These are phyloP conservation scores for fruit fly (Drosophila melanogaster) DNA, from an alignment of 1,140 invertebrate species.

Conservation along the genomic window DNA sequence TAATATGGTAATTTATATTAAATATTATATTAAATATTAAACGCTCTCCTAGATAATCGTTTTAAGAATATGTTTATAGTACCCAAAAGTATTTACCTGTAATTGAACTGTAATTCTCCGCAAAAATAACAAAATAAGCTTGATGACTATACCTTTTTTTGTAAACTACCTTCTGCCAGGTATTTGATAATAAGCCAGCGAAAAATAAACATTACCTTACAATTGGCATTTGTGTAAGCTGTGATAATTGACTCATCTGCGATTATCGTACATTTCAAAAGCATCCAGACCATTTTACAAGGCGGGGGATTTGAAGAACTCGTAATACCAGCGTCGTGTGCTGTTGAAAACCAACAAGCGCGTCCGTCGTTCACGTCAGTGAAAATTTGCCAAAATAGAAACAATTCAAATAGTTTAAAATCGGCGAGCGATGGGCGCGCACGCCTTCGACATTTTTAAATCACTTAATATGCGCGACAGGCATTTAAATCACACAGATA, in stretches of 20 bases:
- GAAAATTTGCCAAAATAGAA: conserved; percentile 58
- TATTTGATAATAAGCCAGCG: background rate
- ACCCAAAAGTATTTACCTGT: background rate
- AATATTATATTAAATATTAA: no score
- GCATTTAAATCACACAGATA: conserved; percentile 24
- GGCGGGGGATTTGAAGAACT: conserved; percentile 3
- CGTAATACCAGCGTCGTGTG: conserved; percentile 32
- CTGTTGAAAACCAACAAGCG: conserved; percentile 58
- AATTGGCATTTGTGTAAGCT: conserved; percentile 24
- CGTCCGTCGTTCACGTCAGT: conserved; percentile 71
- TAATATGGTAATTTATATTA: no score
- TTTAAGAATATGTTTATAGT: background rate
- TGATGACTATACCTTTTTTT: background rate
- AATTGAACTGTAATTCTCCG: background rate
- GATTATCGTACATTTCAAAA: conserved; percentile 33
- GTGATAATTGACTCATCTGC: conserved; percentile 33
- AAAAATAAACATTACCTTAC: conserved; percentile 27
- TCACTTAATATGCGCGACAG: conserved; percentile 60
- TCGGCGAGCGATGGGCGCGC: conserved; percentile 12
- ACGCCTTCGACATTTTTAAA: conserved; percentile 49
- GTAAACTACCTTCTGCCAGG: background rate
- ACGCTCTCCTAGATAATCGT: no score
- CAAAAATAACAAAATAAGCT: background rate
- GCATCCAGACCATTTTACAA: background rate
- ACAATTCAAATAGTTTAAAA: conserved; percentile 35